Evolutionary conservation across 2,797 vertebrate genomes (phyloP).

Genomic region (Micrastur ruficollis): DNA sequence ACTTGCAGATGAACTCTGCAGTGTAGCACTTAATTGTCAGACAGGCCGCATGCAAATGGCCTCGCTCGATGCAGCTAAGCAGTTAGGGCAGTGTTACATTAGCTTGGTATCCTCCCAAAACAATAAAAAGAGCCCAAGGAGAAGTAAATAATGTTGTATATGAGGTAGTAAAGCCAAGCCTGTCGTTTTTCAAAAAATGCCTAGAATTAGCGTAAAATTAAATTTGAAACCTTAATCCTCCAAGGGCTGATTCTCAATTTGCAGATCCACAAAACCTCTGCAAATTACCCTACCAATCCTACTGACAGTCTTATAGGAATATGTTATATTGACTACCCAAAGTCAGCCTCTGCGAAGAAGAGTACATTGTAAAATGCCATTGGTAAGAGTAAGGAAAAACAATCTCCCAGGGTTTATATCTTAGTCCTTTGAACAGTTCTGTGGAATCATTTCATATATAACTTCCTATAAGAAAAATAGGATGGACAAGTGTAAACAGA

Average conservation of each 20-base stretch:
- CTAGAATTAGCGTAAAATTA: constrained; percentile 63
- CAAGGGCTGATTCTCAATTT: constrained; percentile 56
- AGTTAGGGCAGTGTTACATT: not conserved
- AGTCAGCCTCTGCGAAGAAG: not conserved
- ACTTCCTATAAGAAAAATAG: constrained; percentile 35
- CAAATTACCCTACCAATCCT: constrained; percentile 59
- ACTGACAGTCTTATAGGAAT: constrained; percentile 46
- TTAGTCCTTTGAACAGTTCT: not conserved
- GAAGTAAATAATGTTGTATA: constrained; percentile 42
- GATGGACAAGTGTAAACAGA: constrained; percentile 55
- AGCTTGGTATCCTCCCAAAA: not conserved
- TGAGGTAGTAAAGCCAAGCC: constrained; percentile 45
- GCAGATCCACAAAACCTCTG: constrained; percentile 55
- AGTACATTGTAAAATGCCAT: not conserved
- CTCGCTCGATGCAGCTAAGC: not conserved
- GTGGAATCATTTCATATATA: constrained; percentile 20
- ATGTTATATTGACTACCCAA: constrained; percentile 47
- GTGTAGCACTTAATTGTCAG: not conserved
- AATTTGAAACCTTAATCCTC: constrained; percentile 61
- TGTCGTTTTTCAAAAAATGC: constrained; percentile 32
- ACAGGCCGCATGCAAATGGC: not conserved
- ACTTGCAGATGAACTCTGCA: not conserved
- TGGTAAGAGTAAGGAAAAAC: not conserved
- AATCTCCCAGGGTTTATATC: not conserved
- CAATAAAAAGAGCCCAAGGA: constrained; percentile 6